Base-by-base conservation (phyloP, 2,113 vertebrate genomes). In the Boleophthalmus pectinirostris region DNA sequence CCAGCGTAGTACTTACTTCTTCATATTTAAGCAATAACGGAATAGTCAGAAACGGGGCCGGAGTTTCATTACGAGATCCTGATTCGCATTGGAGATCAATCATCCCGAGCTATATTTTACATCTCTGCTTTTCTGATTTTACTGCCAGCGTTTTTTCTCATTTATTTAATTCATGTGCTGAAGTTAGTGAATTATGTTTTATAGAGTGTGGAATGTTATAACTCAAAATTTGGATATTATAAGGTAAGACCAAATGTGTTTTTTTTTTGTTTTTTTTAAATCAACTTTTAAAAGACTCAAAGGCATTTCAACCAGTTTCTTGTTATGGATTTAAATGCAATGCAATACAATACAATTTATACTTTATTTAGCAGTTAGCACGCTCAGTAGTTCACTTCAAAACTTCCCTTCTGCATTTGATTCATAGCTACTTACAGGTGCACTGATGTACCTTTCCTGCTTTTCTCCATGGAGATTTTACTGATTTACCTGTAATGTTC, bases 1-100 rank as follows among this genome's bases (percentile, higher is more conserved):
- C 56, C 21, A 72, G 63, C 53, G 56, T 47, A 43, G 10, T 43
- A 35, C 73, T 58, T 65, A n/a, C 18, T 24, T 21, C 3, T 69
- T 49, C 33, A 5, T 43, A 70, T 72, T 70, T 12, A 79, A 67
- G n/a, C 3, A 16, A 43, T 66, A 46, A 70, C 66, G 67, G 68
- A 23, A 58, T 24, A 66, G 38, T 45, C 61, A 58, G 21, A 58
- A 58, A 66, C 9, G 57, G 69, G 29, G 46, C 74, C 72, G 54
- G 57, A 66, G 51, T 77, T 70, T 71, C 33, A 70, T 70, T 73
- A 79, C 67, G 51, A 21, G 53, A 38, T 29, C 10, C 70, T 24
- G 51, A 56, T 66, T 73, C n/a, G 33, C n/a, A 76, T 35, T 54
- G 47, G 63, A n/a, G 35, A 76, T 33, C 18, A 82, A 69, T 75